These are phyloP conservation scores for Discoglossus pictus DNA, from an alignment of 2,797 vertebrate genomes.

Conservation along the genomic window DNA sequence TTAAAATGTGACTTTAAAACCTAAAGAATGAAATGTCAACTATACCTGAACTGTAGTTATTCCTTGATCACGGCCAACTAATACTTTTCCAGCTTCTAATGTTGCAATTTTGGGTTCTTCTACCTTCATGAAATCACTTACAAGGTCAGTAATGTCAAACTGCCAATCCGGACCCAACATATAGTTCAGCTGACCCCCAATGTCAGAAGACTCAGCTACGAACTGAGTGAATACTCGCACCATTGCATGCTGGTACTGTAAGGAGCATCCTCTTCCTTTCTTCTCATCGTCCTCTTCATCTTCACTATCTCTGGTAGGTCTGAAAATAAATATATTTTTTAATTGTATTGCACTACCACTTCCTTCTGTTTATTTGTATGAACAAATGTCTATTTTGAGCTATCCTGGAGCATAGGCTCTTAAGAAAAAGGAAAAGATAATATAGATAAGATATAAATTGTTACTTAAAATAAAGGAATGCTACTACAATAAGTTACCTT, in stretches of 20 bases:
- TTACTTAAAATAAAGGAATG: too few relatives aligned
- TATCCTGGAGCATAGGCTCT: too few relatives aligned
- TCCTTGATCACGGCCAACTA: constrained; percentile 86
- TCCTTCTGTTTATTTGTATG: too few relatives aligned
- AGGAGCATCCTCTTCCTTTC: constrained; percentile 86
- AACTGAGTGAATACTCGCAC: constrained; percentile 94
- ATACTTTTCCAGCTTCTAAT: constrained; percentile 80
- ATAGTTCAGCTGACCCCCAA: constrained; percentile 79
- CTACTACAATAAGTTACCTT: too few relatives aligned
- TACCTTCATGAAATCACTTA: constrained; percentile 88
- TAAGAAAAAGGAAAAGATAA: too few relatives aligned
- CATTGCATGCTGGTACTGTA: constrained; percentile 89
- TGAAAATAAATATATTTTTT: constrained; percentile 58
- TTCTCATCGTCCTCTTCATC: constrained; percentile 95
- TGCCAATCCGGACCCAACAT: constrained; percentile 94
- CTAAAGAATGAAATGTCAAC: too few relatives aligned
- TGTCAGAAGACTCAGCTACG: constrained; percentile 81
- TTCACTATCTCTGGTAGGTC: constrained; percentile 93
- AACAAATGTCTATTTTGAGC: too few relatives aligned
- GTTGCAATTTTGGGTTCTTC: constrained; percentile 85
- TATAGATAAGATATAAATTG: too few relatives aligned
- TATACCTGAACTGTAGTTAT: constrained; percentile 91
- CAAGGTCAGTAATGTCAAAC: constrained; percentile 90
- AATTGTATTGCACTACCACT: too few relatives aligned
- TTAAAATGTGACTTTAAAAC: too few relatives aligned